Base-by-base conservation (phyloP, 1,140 invertebrate genomes). In the Papilio glaucus region DNA sequence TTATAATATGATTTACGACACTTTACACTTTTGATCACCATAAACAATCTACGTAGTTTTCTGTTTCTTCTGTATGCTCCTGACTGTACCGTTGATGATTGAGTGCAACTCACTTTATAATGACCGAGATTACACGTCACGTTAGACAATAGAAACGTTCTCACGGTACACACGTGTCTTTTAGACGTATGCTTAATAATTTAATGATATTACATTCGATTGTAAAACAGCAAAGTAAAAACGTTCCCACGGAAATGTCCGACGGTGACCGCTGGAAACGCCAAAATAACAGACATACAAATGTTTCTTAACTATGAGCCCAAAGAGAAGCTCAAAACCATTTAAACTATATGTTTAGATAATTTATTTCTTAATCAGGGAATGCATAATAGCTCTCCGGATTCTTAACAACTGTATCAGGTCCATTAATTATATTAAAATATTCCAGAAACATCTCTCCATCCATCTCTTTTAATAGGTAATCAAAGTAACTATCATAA, bases 101-200 rank as follows among this genome's bases (percentile, higher is more conserved):
- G 10, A 53, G 49, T 53, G 24, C 21, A n/a, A 9, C 21, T 18
- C 49, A 68, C 72, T 63, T 62, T 74, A 82, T 83, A 79, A 79
- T 82, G 77, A 61, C 75, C 70, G 71, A 85, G 84, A 89, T 88
- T 88, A 85, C 84, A 89, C 77, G 83, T 82, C 86, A 84, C 79
- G 74, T 82, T 81, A 88, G 82, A 91, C 89, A 91, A 91, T 89
- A 42, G 67, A 69, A 49, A 81, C 74, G 79, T 88, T 90, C 89
- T 88, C 89, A 91, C 89, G 86, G 77, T 62, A 77, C 84, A 76
- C 74, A 86, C 85, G 84, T 84, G 84, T 86, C 87, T 89, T 91
- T 91, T 79, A 82, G 83, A 82, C 78, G 75, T 75, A 75, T 81
- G 74, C 77, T 79, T 84, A 85, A 86, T 85, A 80, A 81, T 86